Evolutionary conservation across 2,797 vertebrate genomes (phyloP).

Genomic region (Chanos chanos): DNA sequence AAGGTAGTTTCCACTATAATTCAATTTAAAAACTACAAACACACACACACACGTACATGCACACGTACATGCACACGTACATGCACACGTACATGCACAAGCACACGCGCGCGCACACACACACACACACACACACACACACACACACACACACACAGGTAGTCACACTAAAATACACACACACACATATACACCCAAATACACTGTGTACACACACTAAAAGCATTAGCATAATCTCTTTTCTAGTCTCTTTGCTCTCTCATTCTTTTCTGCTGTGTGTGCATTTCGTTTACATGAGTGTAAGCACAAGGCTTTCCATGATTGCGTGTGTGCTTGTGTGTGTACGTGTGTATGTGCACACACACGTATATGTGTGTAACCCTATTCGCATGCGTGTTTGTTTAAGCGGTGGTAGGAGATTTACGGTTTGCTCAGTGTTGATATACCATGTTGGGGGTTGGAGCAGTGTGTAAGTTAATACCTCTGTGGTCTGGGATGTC

Average conservation of each 20-base stretch:
- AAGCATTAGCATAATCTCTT: constrained; percentile 6
- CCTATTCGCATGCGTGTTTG: too few species aligned
- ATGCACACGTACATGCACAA: not conserved
- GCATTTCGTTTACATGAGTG: too few species aligned
- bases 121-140: not conserved
- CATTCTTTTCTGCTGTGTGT: too few species aligned
- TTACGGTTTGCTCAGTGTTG: too few species aligned
- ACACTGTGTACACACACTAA: constrained; percentile 6
- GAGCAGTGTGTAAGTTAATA: constrained; percentile 36
- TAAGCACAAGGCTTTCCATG: not conserved
- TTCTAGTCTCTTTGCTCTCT: not conserved
- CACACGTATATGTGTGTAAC: not conserved
- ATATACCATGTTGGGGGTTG: constrained; percentile 38
- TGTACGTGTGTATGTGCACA: not conserved
- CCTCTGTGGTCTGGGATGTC: constrained; percentile 37
- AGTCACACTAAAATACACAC: not conserved
- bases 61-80: not conserved
- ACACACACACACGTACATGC: not conserved
- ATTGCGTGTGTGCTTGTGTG: not conserved
- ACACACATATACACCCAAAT: too few species aligned
- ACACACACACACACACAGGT: not conserved
- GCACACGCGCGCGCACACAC: not conserved
- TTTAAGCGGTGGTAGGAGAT: constrained; percentile 10
- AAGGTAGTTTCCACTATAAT: too few species aligned
- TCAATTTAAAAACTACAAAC: not conserved